Conservation (phyloP, 2,113 vertebrate species). For the Xiphorhynchus elegans region DNA sequence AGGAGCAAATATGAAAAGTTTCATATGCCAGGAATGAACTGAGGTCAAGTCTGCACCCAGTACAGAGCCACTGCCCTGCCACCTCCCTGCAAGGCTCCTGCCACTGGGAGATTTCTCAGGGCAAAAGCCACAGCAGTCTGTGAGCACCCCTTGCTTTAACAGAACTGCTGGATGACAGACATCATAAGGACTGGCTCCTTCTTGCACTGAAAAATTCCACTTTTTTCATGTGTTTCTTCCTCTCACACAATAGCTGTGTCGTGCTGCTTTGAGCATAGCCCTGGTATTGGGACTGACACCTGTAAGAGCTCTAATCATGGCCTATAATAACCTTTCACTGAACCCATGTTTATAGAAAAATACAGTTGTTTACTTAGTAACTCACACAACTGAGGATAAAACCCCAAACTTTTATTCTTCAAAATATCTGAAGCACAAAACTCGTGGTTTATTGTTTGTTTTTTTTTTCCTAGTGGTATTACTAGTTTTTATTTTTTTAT, state of each 20-base stretch:
- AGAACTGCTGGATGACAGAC: slow-evolving; percentile 29
- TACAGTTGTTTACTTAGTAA: neutral
- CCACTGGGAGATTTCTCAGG: neutral
- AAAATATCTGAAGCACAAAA: neutral
- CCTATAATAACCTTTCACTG: neutral
- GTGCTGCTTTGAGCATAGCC: neutral
- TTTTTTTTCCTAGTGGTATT: neutral
- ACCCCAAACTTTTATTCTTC: neutral
- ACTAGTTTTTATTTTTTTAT: neutral
- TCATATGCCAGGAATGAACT: slow-evolving; percentile 61
- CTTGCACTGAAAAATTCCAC: neutral
- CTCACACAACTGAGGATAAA: neutral
- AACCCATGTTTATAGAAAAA: neutral
- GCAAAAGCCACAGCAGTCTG: neutral
- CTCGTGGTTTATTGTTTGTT: neutral
- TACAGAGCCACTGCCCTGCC: slow-evolving; percentile 11
- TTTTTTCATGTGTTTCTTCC: slow-evolving; percentile 13
- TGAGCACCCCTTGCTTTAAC: slow-evolving; percentile 16
- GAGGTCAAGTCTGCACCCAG: slow-evolving; percentile 39
- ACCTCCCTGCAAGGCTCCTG: neutral
- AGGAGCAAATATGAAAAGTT: slow-evolving; percentile 67
- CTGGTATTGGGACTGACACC: neutral
- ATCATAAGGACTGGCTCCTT: neutral
- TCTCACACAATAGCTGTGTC: neutral
- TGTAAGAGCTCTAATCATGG: neutral